These are phyloP conservation scores for Cydia fagiglandana DNA, from an alignment of 1,140 invertebrate species.

Conservation along the genomic window DNA sequence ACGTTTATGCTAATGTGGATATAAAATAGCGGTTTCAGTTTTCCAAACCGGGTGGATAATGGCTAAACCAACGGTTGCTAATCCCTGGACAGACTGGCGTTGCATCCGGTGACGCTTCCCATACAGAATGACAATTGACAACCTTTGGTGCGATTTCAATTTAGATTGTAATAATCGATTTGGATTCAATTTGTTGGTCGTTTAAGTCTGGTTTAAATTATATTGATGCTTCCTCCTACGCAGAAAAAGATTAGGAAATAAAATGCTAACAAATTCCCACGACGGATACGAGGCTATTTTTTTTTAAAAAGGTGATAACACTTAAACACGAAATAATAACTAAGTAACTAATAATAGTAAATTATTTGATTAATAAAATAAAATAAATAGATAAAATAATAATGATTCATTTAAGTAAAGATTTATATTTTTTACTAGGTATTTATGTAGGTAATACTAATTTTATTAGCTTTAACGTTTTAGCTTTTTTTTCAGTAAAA, in stretches of 20 bases:
- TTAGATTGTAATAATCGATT: slow-evolving; percentile 25
- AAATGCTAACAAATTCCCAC: background rate
- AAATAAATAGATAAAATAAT: too few species aligned
- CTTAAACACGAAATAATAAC: too few species aligned
- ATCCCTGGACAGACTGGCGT: background rate
- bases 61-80: slow-evolving; percentile 28
- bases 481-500: too few species aligned
- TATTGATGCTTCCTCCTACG: slow-evolving; percentile 15
- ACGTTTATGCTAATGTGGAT: slow-evolving; percentile 22
- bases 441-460: too few species aligned
- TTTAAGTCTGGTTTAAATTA: background rate
- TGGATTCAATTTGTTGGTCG: slow-evolving; percentile 9
- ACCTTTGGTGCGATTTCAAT: slow-evolving; percentile 31
- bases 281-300: too few species aligned
- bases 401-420: too few species aligned
- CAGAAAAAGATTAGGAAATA: background rate
- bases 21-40: slow-evolving; percentile 29
- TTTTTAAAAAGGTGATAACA: too few species aligned
- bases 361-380: too few species aligned
- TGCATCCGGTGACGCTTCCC: slow-evolving; percentile 9
- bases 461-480: too few species aligned
- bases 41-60: slow-evolving; percentile 28
- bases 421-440: too few species aligned
- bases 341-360: too few species aligned
- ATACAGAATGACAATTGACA: slow-evolving; percentile 28